Conservation (phyloP, 1,140 invertebrate species). For the Pseudomyrmex concolor region DNA sequence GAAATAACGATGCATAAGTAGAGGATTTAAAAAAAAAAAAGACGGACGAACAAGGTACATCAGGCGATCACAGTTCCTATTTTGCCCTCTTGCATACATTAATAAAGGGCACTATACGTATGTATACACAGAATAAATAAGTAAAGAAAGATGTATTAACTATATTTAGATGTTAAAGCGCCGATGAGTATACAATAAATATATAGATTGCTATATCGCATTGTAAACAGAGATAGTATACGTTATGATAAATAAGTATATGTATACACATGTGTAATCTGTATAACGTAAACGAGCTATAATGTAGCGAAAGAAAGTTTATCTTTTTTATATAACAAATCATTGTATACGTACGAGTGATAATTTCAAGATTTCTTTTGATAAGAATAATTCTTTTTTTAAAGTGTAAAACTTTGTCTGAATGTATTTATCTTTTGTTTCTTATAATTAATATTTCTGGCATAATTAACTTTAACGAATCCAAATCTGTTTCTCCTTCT, state of each 20-base stretch:
- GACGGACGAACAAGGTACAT: slow-evolving; percentile 71
- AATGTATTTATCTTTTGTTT: background rate
- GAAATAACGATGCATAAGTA: slow-evolving; percentile 19
- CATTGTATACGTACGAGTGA: slow-evolving; percentile 13
- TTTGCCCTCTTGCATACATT: slow-evolving; percentile 67
- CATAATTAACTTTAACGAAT: background rate
- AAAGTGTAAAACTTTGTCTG: background rate
- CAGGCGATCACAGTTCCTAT: slow-evolving; percentile 82
- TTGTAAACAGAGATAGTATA: slow-evolving; percentile 61
- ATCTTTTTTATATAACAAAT: slow-evolving; percentile 46
- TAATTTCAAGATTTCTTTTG: slow-evolving; percentile 34
- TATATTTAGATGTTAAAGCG: slow-evolving; percentile 60
- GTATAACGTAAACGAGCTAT: slow-evolving; percentile 34
- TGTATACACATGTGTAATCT: slow-evolving; percentile 45
- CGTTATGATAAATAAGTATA: slow-evolving; percentile 61
- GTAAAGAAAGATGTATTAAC: slow-evolving; percentile 59
- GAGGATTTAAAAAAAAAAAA: slow-evolving; percentile 17
- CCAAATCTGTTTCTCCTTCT: slow-evolving; percentile 38
- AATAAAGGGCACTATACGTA: slow-evolving; percentile 65
- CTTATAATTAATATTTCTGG: background rate
- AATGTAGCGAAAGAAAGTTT: slow-evolving; percentile 19
- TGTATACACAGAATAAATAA: slow-evolving; percentile 53
- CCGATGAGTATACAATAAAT: slow-evolving; percentile 63
- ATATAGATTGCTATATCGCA: slow-evolving; percentile 61
- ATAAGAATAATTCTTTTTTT: background rate